These are phyloP conservation scores for Nudaria mundana DNA, from an alignment of 2,888 invertebrate species.

Conservation along the genomic window DNA sequence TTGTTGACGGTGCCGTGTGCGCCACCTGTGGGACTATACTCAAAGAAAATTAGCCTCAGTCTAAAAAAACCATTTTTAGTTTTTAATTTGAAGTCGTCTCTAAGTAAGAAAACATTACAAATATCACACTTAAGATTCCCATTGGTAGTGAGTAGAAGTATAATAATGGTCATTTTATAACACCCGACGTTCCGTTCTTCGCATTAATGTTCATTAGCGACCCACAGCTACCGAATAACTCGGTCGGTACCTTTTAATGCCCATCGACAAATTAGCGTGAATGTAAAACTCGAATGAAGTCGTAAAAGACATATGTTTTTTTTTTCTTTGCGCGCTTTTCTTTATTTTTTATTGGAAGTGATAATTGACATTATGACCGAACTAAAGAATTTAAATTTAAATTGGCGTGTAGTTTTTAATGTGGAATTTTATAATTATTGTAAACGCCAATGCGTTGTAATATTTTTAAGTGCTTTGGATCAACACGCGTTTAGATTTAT, in stretches of 20 bases:
- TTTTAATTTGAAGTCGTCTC: too few species aligned
- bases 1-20: too few species aligned
- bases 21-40: too few species aligned
- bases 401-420: slow-evolving; percentile 51
- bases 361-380: slow-evolving; percentile 78
- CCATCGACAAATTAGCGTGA: slow-evolving; percentile 78
- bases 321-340: slow-evolving; percentile 56
- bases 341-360: slow-evolving; percentile 68
- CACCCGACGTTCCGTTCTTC: slow-evolving; percentile 52
- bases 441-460: slow-evolving; percentile 2
- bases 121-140: slow-evolving; percentile 27
- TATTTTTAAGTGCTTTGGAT: neutral
- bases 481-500: too few species aligned
- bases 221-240: slow-evolving; percentile 77
- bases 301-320: slow-evolving; percentile 71
- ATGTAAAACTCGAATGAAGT: slow-evolving; percentile 76
- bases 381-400: slow-evolving; percentile 61
- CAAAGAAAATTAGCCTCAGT: slow-evolving; percentile 8
- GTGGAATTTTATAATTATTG: slow-evolving; percentile 25
- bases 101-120: too few species aligned
- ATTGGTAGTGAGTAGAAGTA: slow-evolving; percentile 17
- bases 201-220: slow-evolving; percentile 76
- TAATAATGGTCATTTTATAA: slow-evolving; percentile 63
- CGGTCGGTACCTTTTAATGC: slow-evolving; percentile 71
- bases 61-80: slow-evolving; percentile 4